Evolutionary conservation across 1,140 invertebrate species (phyloP), one percentile per base, ranked within the genome.

Genomic region (Bombus superbus): DNA sequence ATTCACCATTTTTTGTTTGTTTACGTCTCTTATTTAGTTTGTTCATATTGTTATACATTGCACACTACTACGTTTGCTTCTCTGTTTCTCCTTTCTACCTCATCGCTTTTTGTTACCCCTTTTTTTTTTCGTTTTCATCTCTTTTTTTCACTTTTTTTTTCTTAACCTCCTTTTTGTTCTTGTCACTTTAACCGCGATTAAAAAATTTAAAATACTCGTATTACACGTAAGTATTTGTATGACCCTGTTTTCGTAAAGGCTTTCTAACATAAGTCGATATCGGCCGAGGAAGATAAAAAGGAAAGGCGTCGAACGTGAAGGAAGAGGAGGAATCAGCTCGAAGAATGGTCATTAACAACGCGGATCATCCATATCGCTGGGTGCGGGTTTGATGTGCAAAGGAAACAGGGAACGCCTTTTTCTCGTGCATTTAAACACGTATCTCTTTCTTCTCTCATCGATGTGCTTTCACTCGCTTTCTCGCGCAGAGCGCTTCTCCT

Each of bases 221-320:
- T 94, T 93, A 94, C 91, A 94, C 92, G 91, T 94, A 94, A 92
- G 92, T 95, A 94, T 94, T 94, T 94, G 53, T 76, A 94, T 94
- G 93, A 95, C 94, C 94, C 94, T 95, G 94, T 95, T 95, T 92
- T 95, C 91, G 88, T 95, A 92, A 95, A 95, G 94, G 94, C 94
- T 95, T 95, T 90, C 91, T 94, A 95, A 95, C 92, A 87, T 93
- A 94, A 94, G 88, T 94, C 92, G 89, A 86, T 93, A 92, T 92
- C 91, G 92, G 92, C 92, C 92, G 89, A 93, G 86, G 86, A 88
- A 87, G 80, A 80, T 86, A 81, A 86, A 82, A 81, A 89, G 77
- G 73, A 86, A 89, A 81, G 47, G 77, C 81, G 38, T 85, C 69
- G 81, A 57, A 83, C 72, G 79, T 42, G 76, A 68, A 73, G 75